Evolutionary conservation across 2,888 invertebrate genomes (phyloP).

Genomic region (Belgica antarctica): DNA sequence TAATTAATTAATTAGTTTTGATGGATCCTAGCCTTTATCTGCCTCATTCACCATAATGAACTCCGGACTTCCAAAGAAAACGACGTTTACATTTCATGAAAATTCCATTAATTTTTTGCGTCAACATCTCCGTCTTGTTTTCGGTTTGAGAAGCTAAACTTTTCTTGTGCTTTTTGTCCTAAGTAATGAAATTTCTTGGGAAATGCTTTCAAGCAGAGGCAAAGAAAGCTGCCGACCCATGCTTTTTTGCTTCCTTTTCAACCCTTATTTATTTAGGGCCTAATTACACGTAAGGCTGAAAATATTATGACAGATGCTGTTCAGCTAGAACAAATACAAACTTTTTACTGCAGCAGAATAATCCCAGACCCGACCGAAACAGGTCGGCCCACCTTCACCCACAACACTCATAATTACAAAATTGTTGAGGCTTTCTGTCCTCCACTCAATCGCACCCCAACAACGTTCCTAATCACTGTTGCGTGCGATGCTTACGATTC

Average conservation of each 20-base stretch:
- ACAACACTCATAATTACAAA: constrained; percentile 13
- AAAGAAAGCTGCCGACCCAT: background rate
- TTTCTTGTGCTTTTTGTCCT: too few relatives aligned
- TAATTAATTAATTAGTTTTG: too few relatives aligned
- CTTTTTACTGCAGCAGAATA: background rate
- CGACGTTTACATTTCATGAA: background rate
- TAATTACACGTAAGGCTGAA: constrained; percentile 7
- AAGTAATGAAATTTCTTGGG: background rate
- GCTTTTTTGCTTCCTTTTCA: background rate
- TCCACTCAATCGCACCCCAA: background rate
- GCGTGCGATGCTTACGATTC: constrained; percentile 29
- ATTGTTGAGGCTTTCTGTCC: constrained; percentile 6
- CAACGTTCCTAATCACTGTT: constrained; percentile 35
- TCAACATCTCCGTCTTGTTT: background rate
- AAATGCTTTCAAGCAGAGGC: background rate
- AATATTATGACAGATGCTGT: background rate
- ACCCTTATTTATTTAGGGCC: constrained; percentile 2
- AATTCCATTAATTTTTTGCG: background rate
- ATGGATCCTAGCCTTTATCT: too few relatives aligned
- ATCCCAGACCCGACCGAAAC: too few relatives aligned
- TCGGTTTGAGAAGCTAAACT: background rate
- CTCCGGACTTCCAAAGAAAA: too few relatives aligned
- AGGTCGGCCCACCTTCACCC: too few relatives aligned
- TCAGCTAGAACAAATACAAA: background rate
- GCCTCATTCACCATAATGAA: too few relatives aligned